Percentiles rank a stretch among this genome's conserved stretches.
Evolutionary conservation across 2,888 invertebrate species (phyloP).

Genomic region (Lasioglossum vierecki): DNA sequence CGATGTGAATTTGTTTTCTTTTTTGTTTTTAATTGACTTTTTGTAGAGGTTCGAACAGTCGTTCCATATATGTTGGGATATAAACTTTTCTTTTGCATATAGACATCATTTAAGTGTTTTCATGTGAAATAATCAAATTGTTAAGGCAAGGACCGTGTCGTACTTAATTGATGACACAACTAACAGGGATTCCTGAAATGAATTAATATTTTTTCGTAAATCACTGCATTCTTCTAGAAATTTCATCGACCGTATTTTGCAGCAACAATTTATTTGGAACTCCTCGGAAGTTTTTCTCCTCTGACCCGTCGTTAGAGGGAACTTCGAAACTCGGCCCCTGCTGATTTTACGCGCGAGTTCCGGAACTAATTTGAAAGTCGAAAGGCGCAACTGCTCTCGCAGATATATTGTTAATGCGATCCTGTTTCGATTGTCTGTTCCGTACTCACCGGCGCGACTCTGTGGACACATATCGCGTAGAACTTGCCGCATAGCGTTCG

Average conservation of each 20-base stretch:
- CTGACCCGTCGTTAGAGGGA: not conserved
- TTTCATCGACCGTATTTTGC: conserved; percentile 31
- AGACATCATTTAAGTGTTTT: no score
- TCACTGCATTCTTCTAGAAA: not conserved
- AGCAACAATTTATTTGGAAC: conserved; percentile 63
- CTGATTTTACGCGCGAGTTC: conserved; percentile 5
- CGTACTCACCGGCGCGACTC: not conserved
- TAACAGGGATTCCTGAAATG: not conserved
- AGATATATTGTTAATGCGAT: conserved; percentile 3
- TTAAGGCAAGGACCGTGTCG: not conserved
- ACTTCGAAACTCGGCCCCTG: not conserved
- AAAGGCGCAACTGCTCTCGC: not conserved
- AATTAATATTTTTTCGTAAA: not conserved
- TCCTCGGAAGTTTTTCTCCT: not conserved
- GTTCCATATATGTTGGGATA: no score
- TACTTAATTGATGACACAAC: not conserved
- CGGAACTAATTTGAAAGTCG: conserved; percentile 15
- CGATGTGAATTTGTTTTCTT: no score
- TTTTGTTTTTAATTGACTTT: no score
- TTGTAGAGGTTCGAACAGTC: no score
- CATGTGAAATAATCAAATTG: no score
- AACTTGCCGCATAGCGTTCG: not conserved
- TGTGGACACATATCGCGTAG: not conserved
- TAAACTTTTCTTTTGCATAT: no score
- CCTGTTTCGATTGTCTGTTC: not conserved